A percentile compares a stretch with the other conserved stretches of the same genome.
Evolutionary conservation across 2,113 vertebrate genomes (phyloP).

Genomic region (Crotalus tigris): DNA sequence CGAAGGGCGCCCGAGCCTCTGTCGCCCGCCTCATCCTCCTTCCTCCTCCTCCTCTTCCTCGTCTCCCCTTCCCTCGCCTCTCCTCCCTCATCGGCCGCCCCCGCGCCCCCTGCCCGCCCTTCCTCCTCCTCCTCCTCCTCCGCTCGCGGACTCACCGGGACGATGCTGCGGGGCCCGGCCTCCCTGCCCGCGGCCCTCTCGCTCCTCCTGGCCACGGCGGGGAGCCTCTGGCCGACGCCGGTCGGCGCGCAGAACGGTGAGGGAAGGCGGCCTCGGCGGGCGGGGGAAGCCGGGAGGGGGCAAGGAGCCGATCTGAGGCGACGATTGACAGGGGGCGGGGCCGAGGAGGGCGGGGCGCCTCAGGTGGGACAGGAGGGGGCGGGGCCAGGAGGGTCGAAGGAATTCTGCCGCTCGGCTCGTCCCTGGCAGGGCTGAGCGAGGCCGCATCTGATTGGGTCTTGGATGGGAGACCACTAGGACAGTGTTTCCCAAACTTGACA

Average conservation of each 20-base stretch:
- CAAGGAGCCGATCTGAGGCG: not conserved
- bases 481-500: not conserved
- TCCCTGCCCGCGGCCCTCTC: slow-evolving; percentile 56
- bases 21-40: slow-evolving; percentile 32
- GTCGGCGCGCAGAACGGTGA: slow-evolving; percentile 69
- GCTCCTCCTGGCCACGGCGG: slow-evolving; percentile 61
- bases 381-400: not conserved
- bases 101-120: not conserved
- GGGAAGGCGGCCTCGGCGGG: slow-evolving; percentile 17
- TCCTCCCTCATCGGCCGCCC: not conserved
- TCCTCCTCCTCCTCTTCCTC: not conserved
- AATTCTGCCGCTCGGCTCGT: not conserved
- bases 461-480: not conserved
- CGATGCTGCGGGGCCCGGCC: slow-evolving; percentile 54
- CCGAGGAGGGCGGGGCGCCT: not conserved
- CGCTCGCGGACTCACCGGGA: not conserved
- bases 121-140: not conserved
- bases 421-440: not conserved
- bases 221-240: slow-evolving; percentile 63
- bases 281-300: not conserved
- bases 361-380: no score
- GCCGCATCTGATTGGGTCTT: not conserved
- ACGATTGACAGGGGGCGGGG: not conserved
- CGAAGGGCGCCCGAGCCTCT: slow-evolving; percentile 24
- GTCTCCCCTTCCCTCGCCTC: not conserved